A percentile compares a stretch with the other conserved stretches of the same genome.
Evolutionary conservation across 2,888 invertebrate genomes (phyloP).

Genomic region (Aelia acuminata): DNA sequence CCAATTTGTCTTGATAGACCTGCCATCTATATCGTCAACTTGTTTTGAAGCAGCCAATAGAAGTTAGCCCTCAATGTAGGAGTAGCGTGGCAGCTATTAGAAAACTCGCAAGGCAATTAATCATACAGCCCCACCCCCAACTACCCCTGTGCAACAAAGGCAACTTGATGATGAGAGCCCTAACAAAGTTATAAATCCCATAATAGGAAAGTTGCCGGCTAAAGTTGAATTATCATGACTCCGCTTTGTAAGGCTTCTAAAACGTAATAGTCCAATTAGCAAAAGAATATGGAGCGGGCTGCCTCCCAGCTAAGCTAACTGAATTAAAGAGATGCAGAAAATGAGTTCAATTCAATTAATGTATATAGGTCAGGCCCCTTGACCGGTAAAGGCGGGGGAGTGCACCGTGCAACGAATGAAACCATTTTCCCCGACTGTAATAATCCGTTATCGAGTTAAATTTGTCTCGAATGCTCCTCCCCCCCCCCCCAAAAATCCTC

Average conservation of each 20-base stretch:
- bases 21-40: neutral
- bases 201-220: slow-evolving; percentile 37
- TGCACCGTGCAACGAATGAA: neutral
- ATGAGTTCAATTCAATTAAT: slow-evolving; percentile 23
- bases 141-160: slow-evolving; percentile 24
- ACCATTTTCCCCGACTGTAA: slow-evolving; percentile 7
- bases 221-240: slow-evolving; percentile 32
- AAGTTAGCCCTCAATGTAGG: neutral
- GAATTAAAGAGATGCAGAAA: slow-evolving; percentile 16
- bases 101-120: neutral
- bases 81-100: neutral
- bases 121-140: neutral
- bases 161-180: slow-evolving; percentile 31
- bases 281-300: neutral
- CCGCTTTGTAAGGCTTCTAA: slow-evolving; percentile 39
- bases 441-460: neutral
- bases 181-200: slow-evolving; percentile 54
- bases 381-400: neutral
- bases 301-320: neutral
- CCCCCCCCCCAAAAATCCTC: neutral
- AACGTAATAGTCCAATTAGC: slow-evolving; percentile 46
- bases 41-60: slow-evolving; percentile 1
- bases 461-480: neutral
- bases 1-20: neutral
- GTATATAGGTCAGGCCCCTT: neutral